phyloP scores from a whole-genome alignment of 1,140 invertebrate species.

The Heliconius hewitsoni region DNA sequence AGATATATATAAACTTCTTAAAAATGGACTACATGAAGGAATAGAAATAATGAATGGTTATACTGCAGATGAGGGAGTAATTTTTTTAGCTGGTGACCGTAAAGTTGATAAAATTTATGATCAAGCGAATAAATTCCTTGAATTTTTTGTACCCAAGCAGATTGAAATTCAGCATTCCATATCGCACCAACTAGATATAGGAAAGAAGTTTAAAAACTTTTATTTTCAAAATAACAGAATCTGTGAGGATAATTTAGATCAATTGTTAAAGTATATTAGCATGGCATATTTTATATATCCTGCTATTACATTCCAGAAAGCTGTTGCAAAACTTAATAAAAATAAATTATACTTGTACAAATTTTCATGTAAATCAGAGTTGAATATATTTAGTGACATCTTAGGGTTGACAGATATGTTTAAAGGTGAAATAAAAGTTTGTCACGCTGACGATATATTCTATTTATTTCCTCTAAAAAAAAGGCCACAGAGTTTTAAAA shows the following conservation, averaged over 20 bases:
- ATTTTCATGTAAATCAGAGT: conserved; percentile 53
- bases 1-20: conserved; percentile 38
- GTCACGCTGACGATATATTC: conserved; percentile 51
- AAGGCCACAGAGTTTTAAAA: conserved; percentile 27
- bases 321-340: conserved; percentile 34
- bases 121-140: conserved; percentile 42
- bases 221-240: conserved; percentile 43
- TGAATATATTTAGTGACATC: conserved; percentile 38
- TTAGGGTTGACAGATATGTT: conserved; percentile 29
- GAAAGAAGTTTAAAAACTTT: conserved; percentile 48
- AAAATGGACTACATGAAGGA: conserved; percentile 50
- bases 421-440: conserved; percentile 27
- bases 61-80: conserved; percentile 50
- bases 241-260: conserved; percentile 30
- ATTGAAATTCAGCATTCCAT: conserved; percentile 35
- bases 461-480: conserved; percentile 51
- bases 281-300: conserved; percentile 40
- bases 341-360: conserved; percentile 55
- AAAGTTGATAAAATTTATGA: conserved; percentile 35
- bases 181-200: conserved; percentile 44
- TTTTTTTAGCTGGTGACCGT: conserved; percentile 30
- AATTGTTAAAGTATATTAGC: conserved; percentile 38
- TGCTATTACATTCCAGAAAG: conserved; percentile 41
- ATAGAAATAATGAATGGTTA: conserved; percentile 59
- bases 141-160: conserved; percentile 47